Conservation (phyloP, 1,140 invertebrate species). For the Drosophila sturtevanti region DNA sequence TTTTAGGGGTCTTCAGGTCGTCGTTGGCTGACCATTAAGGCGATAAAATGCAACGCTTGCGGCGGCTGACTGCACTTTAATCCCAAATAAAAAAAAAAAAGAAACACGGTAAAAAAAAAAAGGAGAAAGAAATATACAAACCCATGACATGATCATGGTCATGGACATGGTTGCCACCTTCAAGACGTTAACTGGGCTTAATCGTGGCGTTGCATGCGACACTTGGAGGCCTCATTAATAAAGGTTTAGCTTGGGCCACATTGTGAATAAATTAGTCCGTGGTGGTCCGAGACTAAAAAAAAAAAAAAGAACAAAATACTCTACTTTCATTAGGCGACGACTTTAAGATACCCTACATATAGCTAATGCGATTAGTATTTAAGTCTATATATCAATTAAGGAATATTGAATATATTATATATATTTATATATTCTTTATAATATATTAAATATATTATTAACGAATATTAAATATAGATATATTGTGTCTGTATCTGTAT, state of each 20-base stretch:
- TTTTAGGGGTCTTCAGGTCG: background rate
- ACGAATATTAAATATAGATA: too few relatives aligned
- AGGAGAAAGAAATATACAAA: background rate
- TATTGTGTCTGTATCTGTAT: too few relatives aligned
- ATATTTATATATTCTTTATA: too few relatives aligned
- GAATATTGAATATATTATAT: too few relatives aligned
- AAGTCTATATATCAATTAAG: too few relatives aligned
- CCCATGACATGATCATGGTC: conserved; percentile 8
- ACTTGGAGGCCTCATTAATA: conserved; percentile 77
- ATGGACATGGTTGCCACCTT: conserved; percentile 53
- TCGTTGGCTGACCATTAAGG: conserved; percentile 57
- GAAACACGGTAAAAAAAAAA: background rate
- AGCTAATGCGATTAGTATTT: too few relatives aligned
- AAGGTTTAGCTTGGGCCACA: conserved; percentile 63
- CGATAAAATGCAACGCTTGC: conserved; percentile 62
- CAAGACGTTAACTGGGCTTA: conserved; percentile 74
- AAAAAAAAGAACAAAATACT: background rate
- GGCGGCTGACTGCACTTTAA: conserved; percentile 57
- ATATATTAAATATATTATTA: too few relatives aligned
- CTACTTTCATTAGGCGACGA: background rate
- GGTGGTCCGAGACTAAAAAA: conserved; percentile 51
- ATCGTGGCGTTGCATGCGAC: conserved; percentile 79
- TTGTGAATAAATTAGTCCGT: conserved; percentile 77
- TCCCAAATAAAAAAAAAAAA: conserved; percentile 24
- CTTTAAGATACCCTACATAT: background rate